These are phyloP conservation scores for Bos javanicus DNA, from an alignment of 2,113 vertebrate genomes.

Conservation along the genomic window DNA sequence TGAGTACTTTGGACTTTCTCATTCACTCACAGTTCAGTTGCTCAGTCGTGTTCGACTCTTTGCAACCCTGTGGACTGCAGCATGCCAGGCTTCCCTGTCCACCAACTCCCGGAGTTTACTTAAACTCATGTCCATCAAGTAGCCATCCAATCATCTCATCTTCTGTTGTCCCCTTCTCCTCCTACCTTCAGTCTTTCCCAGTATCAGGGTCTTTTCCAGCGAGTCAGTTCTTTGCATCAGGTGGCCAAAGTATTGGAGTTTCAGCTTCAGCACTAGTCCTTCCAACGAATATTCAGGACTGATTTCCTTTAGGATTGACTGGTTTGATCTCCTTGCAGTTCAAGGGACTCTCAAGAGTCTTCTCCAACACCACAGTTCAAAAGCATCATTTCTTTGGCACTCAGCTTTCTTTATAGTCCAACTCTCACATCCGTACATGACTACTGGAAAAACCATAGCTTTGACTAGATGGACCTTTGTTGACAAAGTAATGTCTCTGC, in stretches of 20 bases:
- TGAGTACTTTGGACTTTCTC: background rate
- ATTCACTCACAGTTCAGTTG: background rate
- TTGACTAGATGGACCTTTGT: background rate
- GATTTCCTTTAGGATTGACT: background rate
- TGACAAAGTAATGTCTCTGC: background rate
- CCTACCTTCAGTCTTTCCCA: background rate
- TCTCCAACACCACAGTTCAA: background rate
- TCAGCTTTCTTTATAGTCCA: background rate
- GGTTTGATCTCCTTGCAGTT: background rate
- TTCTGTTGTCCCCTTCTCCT: background rate
- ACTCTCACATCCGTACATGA: background rate
- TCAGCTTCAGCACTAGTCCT: background rate
- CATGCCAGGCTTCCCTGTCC: background rate
- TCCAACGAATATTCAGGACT: background rate
- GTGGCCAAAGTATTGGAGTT: background rate
- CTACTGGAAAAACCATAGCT: background rate
- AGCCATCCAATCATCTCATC: background rate
- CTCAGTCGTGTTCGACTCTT: background rate
- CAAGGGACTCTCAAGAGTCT: background rate
- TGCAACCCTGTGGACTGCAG: background rate
- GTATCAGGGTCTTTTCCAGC: background rate
- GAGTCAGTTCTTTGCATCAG: background rate
- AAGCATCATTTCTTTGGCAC: background rate
- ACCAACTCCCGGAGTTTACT: background rate
- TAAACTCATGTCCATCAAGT: background rate